Evolutionary conservation across 2,888 invertebrate species (phyloP).

Genomic region (Dynastes tityus): DNA sequence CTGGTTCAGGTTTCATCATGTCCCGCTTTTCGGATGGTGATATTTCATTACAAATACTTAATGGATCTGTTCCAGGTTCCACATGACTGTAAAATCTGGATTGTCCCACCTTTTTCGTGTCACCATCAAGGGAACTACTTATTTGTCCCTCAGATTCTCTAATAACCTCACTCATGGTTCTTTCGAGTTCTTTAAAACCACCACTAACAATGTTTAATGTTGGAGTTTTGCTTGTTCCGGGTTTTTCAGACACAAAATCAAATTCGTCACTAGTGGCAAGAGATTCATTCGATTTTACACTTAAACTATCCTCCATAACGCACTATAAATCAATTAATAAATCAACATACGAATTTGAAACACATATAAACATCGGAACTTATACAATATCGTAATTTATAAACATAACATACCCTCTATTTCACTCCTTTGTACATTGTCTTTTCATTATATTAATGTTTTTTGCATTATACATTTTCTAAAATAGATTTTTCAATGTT

Average conservation of each 20-base stretch:
- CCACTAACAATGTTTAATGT: slow-evolving; percentile 77
- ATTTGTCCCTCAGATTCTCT: slow-evolving; percentile 64
- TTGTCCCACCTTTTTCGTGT: slow-evolving; percentile 71
- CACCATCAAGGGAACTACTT: slow-evolving; percentile 62
- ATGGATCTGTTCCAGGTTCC: slow-evolving; percentile 63
- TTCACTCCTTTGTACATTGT: slow-evolving; percentile 22
- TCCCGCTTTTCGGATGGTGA: slow-evolving; percentile 81
- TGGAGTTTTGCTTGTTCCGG: slow-evolving; percentile 71
- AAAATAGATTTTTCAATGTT: neutral
- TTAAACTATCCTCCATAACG: slow-evolving; percentile 64
- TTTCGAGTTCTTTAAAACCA: slow-evolving; percentile 77
- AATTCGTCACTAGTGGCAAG: slow-evolving; percentile 81
- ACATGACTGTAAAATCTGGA: slow-evolving; percentile 72
- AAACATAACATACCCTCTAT: slow-evolving; percentile 7
- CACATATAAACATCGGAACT: neutral
- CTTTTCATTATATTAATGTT: slow-evolving; percentile 32
- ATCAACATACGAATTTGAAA: neutral
- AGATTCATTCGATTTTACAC: slow-evolving; percentile 81
- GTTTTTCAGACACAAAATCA: slow-evolving; percentile 77
- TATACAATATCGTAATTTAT: neutral
- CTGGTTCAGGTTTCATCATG: slow-evolving; percentile 85
- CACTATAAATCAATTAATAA: slow-evolving; percentile 27
- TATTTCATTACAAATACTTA: slow-evolving; percentile 57
- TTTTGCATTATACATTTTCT: neutral
- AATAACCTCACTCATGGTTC: slow-evolving; percentile 75